Percentiles rank a stretch among this genome's conserved stretches.
These are phyloP conservation scores for Dendronephthya gigantea DNA, from an alignment of 64 coral and sea anemone genomes.

Conservation along the genomic window DNA sequence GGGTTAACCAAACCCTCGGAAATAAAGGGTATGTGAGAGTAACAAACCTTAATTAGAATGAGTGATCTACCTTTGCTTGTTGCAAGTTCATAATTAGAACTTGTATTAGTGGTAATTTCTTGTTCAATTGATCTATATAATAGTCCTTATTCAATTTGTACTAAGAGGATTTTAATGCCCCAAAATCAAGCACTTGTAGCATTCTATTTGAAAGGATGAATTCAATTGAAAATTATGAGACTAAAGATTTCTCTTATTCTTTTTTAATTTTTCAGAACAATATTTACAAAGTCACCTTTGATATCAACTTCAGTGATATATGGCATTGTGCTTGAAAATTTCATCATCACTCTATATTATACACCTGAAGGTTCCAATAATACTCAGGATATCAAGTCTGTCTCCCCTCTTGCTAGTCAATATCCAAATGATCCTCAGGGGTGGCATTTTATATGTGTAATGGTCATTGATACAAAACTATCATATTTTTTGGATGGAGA, in stretches of 20 bases:
- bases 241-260: background rate
- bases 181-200: too few relatives aligned
- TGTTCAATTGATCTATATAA: too few relatives aligned
- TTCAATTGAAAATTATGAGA: too few relatives aligned
- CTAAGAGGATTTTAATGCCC: too few relatives aligned
- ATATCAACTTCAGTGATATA: background rate
- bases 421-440: slow-evolving; percentile 36
- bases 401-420: slow-evolving; percentile 41
- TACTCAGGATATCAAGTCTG: background rate
- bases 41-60: background rate
- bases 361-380: background rate
- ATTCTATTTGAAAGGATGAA: too few relatives aligned
- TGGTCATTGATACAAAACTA: slow-evolving; percentile 50
- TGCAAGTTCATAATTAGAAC: background rate
- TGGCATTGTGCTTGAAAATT: background rate
- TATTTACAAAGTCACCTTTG: background rate
- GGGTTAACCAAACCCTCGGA: slow-evolving; percentile 64
- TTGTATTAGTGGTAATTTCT: background rate
- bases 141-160: too few relatives aligned
- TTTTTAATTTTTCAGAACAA: background rate
- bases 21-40: slow-evolving; percentile 70
- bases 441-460: slow-evolving; percentile 83
- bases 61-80: background rate
- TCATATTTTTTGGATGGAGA: slow-evolving; percentile 90
- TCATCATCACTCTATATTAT: background rate